Base-by-base conservation (phyloP, 2,113 vertebrate genomes). In the Lagopus muta region DNA sequence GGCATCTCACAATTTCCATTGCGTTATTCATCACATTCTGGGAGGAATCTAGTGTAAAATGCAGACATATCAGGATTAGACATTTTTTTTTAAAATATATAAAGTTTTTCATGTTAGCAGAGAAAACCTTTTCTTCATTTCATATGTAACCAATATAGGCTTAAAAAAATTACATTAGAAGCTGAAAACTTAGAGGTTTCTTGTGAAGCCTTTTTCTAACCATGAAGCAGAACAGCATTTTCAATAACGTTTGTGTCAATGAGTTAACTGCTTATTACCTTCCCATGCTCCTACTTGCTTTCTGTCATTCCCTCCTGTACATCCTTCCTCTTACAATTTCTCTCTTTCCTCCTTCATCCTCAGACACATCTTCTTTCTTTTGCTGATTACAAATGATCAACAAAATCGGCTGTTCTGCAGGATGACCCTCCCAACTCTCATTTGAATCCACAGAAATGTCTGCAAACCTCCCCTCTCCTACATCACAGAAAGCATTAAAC, bases 21-120 rank as follows among this genome's bases (percentile, higher is more conserved):
- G n/a, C 74, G 88, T 89, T 88, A 72, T 90, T 92, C 61, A 45
- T 92, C 69, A 32, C 43, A 40, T 76, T 48, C 65, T 92, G 27
- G 18, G 50, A 79, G 61, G 84, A 93, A 86, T 71, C 47, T 18
- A 38, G 28, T 16, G 25, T 43, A 42, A 90, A 95, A 79, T 66
- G 34, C 47, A 65, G 79, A 25, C 6, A 0, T 55, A 25, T n/a
- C 28, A 52, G 47, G 18, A 34, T 62, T 36, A 81, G 34, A 67
- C 47, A 45, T 40, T 62, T 4, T 62, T 27, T 22, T 70, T 11
- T n/a, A n/a, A 73, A 52, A 67, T 40, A 28, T 11, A 28, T 40
- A 48, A 11, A 43, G 4, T 12, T 48, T 5, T 38, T 76, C 11
- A 1, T 10, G 13, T 66, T 45, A 55, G 55, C 34, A 16, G 13